Evolutionary conservation across 2,888 invertebrate genomes (phyloP).

Genomic region (Apodemia zela): DNA sequence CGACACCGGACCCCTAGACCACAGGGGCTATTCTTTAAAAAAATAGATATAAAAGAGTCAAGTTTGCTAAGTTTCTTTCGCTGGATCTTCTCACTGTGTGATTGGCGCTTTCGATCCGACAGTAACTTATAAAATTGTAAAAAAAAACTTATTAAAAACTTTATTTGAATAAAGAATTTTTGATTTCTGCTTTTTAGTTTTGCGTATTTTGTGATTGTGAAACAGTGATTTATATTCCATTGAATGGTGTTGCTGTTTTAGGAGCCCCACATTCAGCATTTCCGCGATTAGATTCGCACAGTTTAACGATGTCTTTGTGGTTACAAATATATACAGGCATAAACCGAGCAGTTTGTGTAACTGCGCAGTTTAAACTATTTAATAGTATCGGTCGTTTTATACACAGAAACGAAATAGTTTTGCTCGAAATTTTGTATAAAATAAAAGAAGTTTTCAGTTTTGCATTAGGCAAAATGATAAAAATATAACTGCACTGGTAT

Average conservation of each 20-base stretch:
- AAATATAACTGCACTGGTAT: too few species aligned
- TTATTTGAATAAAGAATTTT: too few species aligned
- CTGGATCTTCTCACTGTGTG: too few species aligned
- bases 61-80: too few species aligned
- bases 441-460: too few species aligned
- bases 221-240: neutral
- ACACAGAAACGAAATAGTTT: neutral
- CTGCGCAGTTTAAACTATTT: neutral
- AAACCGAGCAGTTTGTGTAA: constrained; percentile 4
- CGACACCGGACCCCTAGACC: too few species aligned
- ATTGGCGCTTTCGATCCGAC: too few species aligned
- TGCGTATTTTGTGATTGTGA: neutral
- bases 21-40: too few species aligned
- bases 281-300: constrained; percentile 35
- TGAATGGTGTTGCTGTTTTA: constrained; percentile 1
- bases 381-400: neutral
- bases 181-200: neutral
- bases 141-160: too few species aligned
- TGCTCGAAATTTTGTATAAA: neutral
- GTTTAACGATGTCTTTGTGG: constrained; percentile 39
- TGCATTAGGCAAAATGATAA: too few species aligned
- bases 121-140: too few species aligned
- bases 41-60: too few species aligned
- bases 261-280: constrained; percentile 16
- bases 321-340: constrained; percentile 1